Conservation (phyloP, 2,888 invertebrate species). For the Tenthredo scrophulariae region DNA sequence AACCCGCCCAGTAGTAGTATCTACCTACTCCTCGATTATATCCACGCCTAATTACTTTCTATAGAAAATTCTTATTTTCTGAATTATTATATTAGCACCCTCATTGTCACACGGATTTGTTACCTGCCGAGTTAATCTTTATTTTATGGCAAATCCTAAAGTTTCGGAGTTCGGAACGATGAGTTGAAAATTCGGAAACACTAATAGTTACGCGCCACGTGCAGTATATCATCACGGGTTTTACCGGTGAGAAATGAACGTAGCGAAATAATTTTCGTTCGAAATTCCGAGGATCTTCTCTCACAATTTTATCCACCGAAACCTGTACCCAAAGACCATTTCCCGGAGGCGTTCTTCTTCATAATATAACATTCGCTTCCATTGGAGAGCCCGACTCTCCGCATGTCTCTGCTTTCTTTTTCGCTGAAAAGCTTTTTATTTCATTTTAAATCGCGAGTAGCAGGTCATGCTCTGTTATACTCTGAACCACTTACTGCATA, state of each 20-base stretch:
- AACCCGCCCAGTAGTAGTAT: slow-evolving; percentile 34
- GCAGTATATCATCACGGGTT: background rate
- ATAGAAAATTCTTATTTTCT: background rate
- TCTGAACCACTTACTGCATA: background rate
- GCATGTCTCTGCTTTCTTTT: background rate
- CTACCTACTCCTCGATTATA: background rate
- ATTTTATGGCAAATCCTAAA: background rate
- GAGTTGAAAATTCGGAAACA: background rate
- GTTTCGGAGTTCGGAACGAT: background rate
- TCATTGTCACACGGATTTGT: background rate
- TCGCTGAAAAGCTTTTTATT: background rate
- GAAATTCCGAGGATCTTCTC: background rate
- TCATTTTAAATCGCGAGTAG: background rate
- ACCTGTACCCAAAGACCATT: background rate
- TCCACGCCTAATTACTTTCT: background rate
- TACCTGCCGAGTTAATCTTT: background rate
- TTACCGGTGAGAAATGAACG: background rate
- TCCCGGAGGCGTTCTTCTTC: background rate
- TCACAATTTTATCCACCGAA: background rate
- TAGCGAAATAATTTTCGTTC: too few relatives aligned
- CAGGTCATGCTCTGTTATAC: background rate
- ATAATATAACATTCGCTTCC: background rate
- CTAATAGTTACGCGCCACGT: background rate
- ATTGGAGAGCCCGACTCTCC: background rate
- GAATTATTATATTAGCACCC: background rate